Conservation (phyloP, 1,140 invertebrate species). For the Papilio polyxenes region DNA sequence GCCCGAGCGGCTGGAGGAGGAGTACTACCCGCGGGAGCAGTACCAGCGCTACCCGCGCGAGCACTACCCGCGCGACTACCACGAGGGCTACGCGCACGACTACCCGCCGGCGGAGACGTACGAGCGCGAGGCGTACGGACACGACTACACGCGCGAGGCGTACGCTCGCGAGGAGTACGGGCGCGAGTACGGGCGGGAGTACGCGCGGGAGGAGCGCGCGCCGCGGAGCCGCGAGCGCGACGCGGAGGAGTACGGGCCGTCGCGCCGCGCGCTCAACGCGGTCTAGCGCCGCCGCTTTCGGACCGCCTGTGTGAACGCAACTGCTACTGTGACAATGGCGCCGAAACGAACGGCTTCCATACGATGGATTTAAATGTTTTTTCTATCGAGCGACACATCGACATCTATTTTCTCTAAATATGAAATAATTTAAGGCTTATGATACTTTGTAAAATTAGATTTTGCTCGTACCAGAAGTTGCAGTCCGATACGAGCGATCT, state of each 20-base stretch:
- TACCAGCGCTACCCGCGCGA: slow-evolving; percentile 71
- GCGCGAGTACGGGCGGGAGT: slow-evolving; percentile 58
- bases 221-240: slow-evolving; percentile 62
- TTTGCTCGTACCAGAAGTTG: neutral
- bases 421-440: slow-evolving; percentile 31
- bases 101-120: slow-evolving; percentile 58
- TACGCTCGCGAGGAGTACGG: slow-evolving; percentile 51
- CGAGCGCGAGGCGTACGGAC: slow-evolving; percentile 65
- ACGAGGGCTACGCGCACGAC: slow-evolving; percentile 59
- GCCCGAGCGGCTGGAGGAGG: slow-evolving; percentile 74
- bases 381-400: slow-evolving; percentile 29
- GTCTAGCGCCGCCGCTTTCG: slow-evolving; percentile 57
- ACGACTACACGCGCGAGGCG: slow-evolving; percentile 65
- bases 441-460: slow-evolving; percentile 11
- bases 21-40: slow-evolving; percentile 74
- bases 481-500: neutral
- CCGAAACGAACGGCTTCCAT: neutral
- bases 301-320: slow-evolving; percentile 21
- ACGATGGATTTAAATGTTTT: slow-evolving; percentile 13
- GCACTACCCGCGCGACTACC: slow-evolving; percentile 66
- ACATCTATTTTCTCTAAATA: slow-evolving; percentile 34
- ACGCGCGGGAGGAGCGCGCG: slow-evolving; percentile 54
- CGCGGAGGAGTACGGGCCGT: slow-evolving; percentile 74
- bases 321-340: slow-evolving; percentile 29
- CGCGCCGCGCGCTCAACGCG: slow-evolving; percentile 76